Conservation (phyloP, 2,888 invertebrate genomes). For the Tenthredo amoena region DNA sequence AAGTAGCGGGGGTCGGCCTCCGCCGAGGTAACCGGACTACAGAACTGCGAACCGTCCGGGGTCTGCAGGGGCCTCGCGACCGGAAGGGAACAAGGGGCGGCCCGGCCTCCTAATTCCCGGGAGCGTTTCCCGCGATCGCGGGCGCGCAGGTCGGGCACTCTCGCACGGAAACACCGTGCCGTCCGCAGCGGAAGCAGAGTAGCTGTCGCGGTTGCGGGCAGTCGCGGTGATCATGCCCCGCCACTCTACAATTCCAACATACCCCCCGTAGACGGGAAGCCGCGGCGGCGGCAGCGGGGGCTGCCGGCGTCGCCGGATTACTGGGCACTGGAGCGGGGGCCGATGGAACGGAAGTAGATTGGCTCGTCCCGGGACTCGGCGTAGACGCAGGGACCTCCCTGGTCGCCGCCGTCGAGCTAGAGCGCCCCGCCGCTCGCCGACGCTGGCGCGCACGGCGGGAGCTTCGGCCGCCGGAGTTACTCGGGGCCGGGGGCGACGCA, state of each 20-base stretch:
- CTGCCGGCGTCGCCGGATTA: not conserved
- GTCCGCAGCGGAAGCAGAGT: not conserved
- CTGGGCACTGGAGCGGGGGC: not conserved
- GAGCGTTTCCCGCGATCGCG: not conserved
- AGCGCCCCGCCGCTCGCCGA: too few species aligned
- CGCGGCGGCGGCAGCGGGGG: not conserved
- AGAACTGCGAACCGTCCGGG: not conserved
- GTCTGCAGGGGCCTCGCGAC: not conserved
- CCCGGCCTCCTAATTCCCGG: not conserved
- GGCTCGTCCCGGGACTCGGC: not conserved
- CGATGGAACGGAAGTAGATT: not conserved
- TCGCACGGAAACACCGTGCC: not conserved
- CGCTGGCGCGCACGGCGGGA: not conserved
- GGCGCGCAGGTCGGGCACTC: not conserved
- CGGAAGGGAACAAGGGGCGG: not conserved
- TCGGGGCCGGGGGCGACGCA: not conserved
- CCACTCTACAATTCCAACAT: not conserved
- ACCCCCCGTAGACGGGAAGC: not conserved
- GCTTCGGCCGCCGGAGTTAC: not conserved
- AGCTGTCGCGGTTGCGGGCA: not conserved
- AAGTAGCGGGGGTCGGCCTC: conserved; percentile 1
- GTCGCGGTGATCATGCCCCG: not conserved
- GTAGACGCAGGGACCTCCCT: not conserved
- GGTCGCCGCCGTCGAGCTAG: not conserved
- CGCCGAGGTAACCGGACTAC: not conserved